Conservation (phyloP, 1,140 invertebrate genomes). For the Cydia amplana region DNA sequence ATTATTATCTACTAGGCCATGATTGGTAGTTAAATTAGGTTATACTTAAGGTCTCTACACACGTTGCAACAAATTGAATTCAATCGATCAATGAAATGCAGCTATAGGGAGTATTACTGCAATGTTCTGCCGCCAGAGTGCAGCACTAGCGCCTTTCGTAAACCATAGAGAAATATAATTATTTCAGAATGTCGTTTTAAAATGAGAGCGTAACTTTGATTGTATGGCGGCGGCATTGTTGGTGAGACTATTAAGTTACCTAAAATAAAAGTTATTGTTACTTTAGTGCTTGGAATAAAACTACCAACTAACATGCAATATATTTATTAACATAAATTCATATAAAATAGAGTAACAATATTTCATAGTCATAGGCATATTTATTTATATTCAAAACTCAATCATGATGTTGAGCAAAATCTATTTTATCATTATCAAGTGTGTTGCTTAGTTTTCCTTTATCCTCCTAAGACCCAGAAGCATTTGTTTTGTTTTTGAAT, state of each 20-base stretch:
- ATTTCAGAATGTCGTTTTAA: no score
- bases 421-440: constrained; percentile 39
- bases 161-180: no score
- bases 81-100: no score
- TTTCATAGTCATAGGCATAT: not conserved
- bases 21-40: not conserved
- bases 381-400: not conserved
- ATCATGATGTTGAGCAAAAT: constrained; percentile 37
- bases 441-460: constrained; percentile 31
- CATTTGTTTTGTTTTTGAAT: no score
- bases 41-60: no score
- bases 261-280: not conserved
- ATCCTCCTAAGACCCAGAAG: no score
- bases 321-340: constrained; percentile 15
- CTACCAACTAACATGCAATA: not conserved
- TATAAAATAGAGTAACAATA: not conserved
- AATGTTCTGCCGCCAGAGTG: no score
- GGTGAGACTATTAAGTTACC: not conserved
- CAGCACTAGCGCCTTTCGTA: no score
- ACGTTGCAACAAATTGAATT: no score
- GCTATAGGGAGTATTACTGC: no score
- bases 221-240: no score
- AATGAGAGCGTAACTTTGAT: no score
- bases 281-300: not conserved
- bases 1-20: not conserved